phyloP scores from a whole-genome alignment of 1,140 invertebrate genomes.

The Dryas iulia region DNA sequence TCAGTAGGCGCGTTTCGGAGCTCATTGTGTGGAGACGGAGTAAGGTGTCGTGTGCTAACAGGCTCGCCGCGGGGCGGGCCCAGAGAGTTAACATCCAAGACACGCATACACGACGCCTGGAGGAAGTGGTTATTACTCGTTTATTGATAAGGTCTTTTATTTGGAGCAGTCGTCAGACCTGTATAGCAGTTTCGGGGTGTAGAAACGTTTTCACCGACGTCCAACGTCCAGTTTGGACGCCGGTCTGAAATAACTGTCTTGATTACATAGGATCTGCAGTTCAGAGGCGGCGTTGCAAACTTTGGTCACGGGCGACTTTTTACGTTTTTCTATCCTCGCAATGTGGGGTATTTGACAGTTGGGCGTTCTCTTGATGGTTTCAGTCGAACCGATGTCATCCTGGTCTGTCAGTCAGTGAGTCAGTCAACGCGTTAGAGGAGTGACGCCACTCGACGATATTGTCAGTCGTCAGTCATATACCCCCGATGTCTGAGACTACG shows the following conservation, averaged over 20 bases:
- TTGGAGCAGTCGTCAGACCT: slow-evolving; percentile 36
- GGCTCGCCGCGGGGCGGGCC: not conserved
- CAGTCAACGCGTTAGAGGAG: not conserved
- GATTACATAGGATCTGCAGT: slow-evolving; percentile 30
- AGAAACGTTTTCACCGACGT: slow-evolving; percentile 30
- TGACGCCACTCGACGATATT: not conserved
- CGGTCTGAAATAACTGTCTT: slow-evolving; percentile 27
- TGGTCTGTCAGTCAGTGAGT: no score
- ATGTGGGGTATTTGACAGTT: not conserved
- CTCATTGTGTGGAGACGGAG: not conserved
- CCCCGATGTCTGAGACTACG: slow-evolving; percentile 5
- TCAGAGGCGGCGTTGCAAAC: slow-evolving; percentile 18
- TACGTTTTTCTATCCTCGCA: slow-evolving; percentile 25
- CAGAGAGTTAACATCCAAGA: not conserved
- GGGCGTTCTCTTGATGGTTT: no score
- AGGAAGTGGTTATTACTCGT: no score
- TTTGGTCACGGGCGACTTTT: slow-evolving; percentile 34
- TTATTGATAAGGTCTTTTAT: slow-evolving; percentile 3
- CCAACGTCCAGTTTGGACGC: slow-evolving; percentile 19
- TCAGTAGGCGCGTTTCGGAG: not conserved
- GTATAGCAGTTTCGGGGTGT: slow-evolving; percentile 39
- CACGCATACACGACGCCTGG: no score
- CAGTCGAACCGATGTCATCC: no score
- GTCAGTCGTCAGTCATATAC: slow-evolving; percentile 3
- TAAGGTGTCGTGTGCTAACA: not conserved